Evolutionary conservation across 2,797 vertebrate genomes (phyloP), one percentile per base, ranked within the genome.

Genomic region (Ambastaia sidthimunki): DNA sequence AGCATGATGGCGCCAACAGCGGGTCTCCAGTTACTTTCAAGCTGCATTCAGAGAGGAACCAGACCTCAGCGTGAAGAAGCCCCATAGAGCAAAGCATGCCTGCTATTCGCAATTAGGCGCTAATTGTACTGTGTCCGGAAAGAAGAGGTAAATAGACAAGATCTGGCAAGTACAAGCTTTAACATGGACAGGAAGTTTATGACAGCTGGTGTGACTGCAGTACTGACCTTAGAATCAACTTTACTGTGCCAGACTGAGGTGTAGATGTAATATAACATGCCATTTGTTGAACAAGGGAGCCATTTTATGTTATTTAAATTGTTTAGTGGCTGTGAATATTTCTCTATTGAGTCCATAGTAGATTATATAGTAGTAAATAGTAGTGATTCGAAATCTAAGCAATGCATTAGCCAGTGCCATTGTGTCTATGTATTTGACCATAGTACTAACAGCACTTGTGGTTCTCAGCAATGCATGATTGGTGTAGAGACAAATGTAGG

Each of bases 51-150:
- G 47, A 75, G 82, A 65, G 21, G 71, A 84, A 84, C 65, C 80
- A 81, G 82, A 71, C 68, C 2, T 77, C 63, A 41, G 83, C 57
- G 84, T 80, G 80, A 80, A 54, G 60, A 41, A 76, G 78, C n/a
- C 63, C n/a, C 80, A 41, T 81, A 80, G 41, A 75, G 37, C 73
- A 69, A 65, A 73, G 74, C 44, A 71, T 67, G 66, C 83, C 34
- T 59, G 78, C 81, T 82, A 71, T 71, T 71, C 67, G 75, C 84
- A 85, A 82, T 31, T n/a, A 63, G 73, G 59, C 13, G 10, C 66
- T 88, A 85, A 86, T 83, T 86, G 81, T 28, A 68, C 54, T 3
- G 69, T 68, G 85, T 90, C 85, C 81, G 82, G 83, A 87, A 87
- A 87, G 69, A 74, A 67, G 79, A 48, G 71, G 76, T 76, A 70